Evolutionary conservation across 2,797 vertebrate genomes (phyloP).

Genomic region (Lutjanus campechanus): DNA sequence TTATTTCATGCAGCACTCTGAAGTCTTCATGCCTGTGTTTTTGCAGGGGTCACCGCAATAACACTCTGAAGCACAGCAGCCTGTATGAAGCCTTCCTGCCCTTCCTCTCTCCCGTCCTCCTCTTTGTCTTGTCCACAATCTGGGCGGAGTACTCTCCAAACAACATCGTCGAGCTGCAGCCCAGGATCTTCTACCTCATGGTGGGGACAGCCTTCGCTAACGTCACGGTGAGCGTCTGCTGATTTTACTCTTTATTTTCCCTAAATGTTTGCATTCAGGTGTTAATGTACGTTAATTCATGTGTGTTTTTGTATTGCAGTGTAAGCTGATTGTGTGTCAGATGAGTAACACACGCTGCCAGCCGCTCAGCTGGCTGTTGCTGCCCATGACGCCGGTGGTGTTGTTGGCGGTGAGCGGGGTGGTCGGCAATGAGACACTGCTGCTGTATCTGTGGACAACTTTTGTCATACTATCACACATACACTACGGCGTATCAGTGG

Average conservation of each 20-base stretch:
- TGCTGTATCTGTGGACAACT: constrained; percentile 88
- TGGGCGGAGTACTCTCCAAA: constrained; percentile 92
- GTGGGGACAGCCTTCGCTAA: constrained; percentile 97
- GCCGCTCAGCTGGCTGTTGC: constrained; percentile 91
- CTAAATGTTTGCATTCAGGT: neutral
- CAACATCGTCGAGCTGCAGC: constrained; percentile 90
- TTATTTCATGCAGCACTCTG: neutral
- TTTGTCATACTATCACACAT: constrained; percentile 91
- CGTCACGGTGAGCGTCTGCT: constrained; percentile 89
- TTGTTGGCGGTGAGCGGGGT: constrained; percentile 80
- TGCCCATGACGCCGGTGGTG: constrained; percentile 89
- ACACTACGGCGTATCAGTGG: constrained; percentile 96
- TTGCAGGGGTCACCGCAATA: constrained; percentile 89
- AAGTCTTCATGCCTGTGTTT: constrained; percentile 4
- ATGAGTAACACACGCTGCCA: constrained; percentile 97
- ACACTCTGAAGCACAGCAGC: constrained; percentile 93
- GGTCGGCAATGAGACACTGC: constrained; percentile 80
- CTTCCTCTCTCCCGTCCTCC: constrained; percentile 92
- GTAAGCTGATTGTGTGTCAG: constrained; percentile 97
- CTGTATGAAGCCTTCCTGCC: constrained; percentile 93
- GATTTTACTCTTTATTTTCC: neutral
- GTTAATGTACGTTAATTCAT: neutral
- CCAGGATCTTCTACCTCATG: constrained; percentile 96
- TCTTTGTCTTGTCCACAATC: constrained; percentile 90
- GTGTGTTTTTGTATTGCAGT: constrained; percentile 81